Percentiles rank a stretch among this genome's conserved stretches.
Conservation (phyloP, 2,888 invertebrate genomes). For the Galerucella calmariensis region DNA sequence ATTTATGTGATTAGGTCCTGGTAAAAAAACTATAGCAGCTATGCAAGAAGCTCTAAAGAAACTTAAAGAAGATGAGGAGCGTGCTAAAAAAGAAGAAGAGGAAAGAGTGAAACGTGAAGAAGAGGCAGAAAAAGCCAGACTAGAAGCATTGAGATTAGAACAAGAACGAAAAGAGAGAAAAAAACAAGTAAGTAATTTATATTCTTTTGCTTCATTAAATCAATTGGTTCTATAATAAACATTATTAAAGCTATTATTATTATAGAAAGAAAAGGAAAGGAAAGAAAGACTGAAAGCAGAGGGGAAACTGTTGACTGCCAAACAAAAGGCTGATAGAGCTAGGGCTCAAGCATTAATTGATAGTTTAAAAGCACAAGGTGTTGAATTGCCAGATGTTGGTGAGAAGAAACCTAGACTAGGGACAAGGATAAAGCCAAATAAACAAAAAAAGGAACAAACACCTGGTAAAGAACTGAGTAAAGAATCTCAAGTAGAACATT, state of each 20-base stretch:
- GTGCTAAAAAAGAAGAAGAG: slow-evolving; percentile 78
- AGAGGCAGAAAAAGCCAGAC: slow-evolving; percentile 80
- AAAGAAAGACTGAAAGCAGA: slow-evolving; percentile 95
- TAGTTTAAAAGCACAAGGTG: slow-evolving; percentile 87
- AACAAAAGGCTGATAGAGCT: slow-evolving; percentile 82
- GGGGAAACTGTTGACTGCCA: slow-evolving; percentile 92
- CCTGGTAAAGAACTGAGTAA: slow-evolving; percentile 39
- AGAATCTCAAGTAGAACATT: neutral
- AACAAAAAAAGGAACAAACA: slow-evolving; percentile 71
- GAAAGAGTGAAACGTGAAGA: slow-evolving; percentile 84
- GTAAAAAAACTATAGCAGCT: slow-evolving; percentile 86
- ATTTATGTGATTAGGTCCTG: slow-evolving; percentile 72
- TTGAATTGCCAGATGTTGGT: slow-evolving; percentile 81
- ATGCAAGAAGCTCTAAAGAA: slow-evolving; percentile 94
- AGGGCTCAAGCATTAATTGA: slow-evolving; percentile 91
- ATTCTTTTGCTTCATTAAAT: no score
- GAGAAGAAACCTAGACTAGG: slow-evolving; percentile 74
- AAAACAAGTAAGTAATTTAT: slow-evolving; percentile 79
- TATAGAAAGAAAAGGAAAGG: slow-evolving; percentile 77
- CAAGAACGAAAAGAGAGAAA: slow-evolving; percentile 84
- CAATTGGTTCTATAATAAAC: no score
- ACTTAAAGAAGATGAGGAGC: slow-evolving; percentile 90
- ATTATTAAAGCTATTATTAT: no score
- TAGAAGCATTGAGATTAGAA: slow-evolving; percentile 80
- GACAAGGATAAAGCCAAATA: slow-evolving; percentile 78